These are phyloP conservation scores for Rhabdornis inornatus DNA, from an alignment of 2,113 vertebrate genomes.

Conservation along the genomic window DNA sequence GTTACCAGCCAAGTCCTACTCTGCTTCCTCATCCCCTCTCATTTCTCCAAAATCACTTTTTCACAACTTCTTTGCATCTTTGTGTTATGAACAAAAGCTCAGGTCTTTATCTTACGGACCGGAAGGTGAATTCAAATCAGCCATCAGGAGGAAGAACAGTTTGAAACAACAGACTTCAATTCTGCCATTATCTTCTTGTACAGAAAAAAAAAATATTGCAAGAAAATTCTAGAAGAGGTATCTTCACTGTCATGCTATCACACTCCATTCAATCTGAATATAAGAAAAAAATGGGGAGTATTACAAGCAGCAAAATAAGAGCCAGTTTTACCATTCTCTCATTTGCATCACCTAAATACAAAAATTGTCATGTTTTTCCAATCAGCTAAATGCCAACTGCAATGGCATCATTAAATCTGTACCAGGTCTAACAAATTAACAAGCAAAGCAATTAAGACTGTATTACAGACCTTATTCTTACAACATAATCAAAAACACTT, in stretches of 20 bases:
- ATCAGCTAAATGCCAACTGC: conserved; percentile 18
- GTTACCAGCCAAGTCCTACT: background rate
- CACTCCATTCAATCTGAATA: background rate
- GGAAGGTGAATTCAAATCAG: background rate
- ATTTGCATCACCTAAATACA: background rate
- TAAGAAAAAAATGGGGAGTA: background rate
- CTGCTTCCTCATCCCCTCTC: fast-evolving
- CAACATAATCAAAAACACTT: background rate
- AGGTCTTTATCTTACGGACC: background rate
- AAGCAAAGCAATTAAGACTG: background rate
- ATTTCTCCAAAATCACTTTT: background rate
- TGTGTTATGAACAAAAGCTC: background rate
- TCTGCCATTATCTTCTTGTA: background rate
- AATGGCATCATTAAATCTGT: background rate
- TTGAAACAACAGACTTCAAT: background rate
- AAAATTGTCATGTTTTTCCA: background rate
- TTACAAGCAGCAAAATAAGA: background rate
- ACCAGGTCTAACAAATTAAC: conserved; percentile 16
- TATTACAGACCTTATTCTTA: background rate
- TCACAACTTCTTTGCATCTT: background rate
- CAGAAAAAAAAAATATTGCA: background rate
- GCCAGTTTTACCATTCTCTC: background rate
- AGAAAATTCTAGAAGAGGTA: background rate
- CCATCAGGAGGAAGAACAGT: background rate
- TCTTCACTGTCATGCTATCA: background rate